Conservation (phyloP, 2,797 vertebrate species). For the Aldrovandia affinis region DNA sequence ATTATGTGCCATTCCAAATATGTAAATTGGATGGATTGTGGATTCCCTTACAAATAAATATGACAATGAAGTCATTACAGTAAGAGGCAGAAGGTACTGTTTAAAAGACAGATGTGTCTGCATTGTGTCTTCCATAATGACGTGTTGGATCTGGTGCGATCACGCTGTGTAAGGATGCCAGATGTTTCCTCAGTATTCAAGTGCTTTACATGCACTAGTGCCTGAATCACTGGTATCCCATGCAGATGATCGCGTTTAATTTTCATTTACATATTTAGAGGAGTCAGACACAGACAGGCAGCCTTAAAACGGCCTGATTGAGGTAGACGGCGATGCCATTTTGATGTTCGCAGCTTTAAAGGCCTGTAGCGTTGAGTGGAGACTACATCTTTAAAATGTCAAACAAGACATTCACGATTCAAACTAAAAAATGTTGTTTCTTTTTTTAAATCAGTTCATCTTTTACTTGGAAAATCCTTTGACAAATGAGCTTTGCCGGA, state of each 20-base stretch:
- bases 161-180: not conserved
- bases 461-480: not conserved
- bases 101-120: not conserved
- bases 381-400: not conserved
- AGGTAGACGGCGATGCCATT: not conserved
- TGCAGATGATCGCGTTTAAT: not conserved
- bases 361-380: not conserved
- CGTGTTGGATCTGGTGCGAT: not conserved
- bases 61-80: not conserved
- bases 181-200: not conserved
- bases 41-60: not conserved
- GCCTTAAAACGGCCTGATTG: not conserved
- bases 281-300: not conserved
- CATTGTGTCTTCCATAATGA: not conserved
- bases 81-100: not conserved
- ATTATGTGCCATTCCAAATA: not conserved
- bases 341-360: not conserved
- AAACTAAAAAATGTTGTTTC: not conserved
- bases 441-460: not conserved
- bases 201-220: not conserved
- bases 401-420: not conserved
- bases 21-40: no score
- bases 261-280: not conserved
- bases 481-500: constrained; percentile 10
- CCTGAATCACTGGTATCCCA: not conserved